phyloP scores from a whole-genome alignment of 2,113 vertebrate species.

The Rhinoptilus africanus region DNA sequence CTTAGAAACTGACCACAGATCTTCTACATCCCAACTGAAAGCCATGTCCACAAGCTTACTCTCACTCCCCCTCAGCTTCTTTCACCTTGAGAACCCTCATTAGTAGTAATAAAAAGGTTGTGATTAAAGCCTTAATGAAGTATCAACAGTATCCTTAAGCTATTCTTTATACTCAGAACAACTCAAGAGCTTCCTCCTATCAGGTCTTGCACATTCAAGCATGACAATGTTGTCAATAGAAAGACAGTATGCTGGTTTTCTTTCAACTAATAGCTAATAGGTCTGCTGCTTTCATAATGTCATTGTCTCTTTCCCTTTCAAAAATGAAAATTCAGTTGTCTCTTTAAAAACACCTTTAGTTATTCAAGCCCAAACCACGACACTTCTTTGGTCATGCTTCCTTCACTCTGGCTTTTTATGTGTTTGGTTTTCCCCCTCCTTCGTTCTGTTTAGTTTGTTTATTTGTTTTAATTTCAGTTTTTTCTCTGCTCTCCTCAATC shows the following conservation, averaged over 20 bases:
- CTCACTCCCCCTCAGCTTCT: not conserved
- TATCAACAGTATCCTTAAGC: not conserved
- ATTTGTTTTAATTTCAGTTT: not conserved
- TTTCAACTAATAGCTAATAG: not conserved
- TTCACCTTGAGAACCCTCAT: not conserved
- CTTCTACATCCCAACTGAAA: not conserved
- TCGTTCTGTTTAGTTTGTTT: not conserved
- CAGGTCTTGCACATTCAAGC: not conserved
- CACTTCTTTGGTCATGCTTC: not conserved
- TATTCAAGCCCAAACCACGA: not conserved
- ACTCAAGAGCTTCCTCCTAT: not conserved
- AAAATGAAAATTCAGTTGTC: not conserved
- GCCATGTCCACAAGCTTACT: not conserved
- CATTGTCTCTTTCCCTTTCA: not conserved
- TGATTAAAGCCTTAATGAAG: not conserved
- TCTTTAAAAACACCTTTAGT: not conserved
- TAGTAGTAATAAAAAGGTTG: not conserved
- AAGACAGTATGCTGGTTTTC: not conserved
- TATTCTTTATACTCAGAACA: not conserved
- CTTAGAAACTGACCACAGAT: not conserved
- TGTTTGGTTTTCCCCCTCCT: rapidly evolving
- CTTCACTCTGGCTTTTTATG: not conserved
- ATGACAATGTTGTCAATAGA: not conserved
- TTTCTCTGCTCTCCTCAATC: not conserved
- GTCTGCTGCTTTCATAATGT: not conserved